Evolutionary conservation across 2,888 invertebrate species (phyloP).

Genomic region (Leucophenga montana): DNA sequence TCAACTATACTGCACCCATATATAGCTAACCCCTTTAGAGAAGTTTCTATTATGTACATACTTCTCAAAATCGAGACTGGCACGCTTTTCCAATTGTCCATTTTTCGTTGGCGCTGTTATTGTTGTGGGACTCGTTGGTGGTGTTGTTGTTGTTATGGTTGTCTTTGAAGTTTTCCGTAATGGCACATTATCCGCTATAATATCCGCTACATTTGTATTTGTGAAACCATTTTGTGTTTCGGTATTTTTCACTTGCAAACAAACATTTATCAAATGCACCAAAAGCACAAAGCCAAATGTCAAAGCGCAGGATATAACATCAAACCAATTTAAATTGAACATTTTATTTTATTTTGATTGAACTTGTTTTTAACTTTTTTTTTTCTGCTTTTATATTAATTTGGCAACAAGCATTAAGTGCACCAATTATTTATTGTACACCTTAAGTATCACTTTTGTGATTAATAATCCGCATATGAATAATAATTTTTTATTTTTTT

Average conservation of each 20-base stretch:
- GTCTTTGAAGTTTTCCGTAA: constrained; percentile 15
- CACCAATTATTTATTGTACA: constrained; percentile 5
- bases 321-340: constrained; percentile 64
- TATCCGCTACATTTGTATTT: too few species aligned
- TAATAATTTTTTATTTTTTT: constrained; percentile 4
- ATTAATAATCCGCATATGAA: background rate
- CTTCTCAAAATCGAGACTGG: constrained; percentile 64
- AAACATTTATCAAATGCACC: constrained; percentile 59
- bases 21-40: too few species aligned
- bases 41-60: too few species aligned
- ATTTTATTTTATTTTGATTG: constrained; percentile 34
- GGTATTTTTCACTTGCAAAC: constrained; percentile 49
- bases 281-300: constrained; percentile 52
- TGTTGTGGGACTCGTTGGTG: constrained; percentile 25
- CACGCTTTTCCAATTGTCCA: constrained; percentile 61
- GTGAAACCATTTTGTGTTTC: too few species aligned
- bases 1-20: too few species aligned
- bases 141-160: constrained; percentile 29
- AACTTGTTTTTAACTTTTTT: background rate
- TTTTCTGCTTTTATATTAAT: background rate
- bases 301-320: constrained; percentile 57
- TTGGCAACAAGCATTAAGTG: constrained; percentile 7
- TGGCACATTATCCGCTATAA: background rate
- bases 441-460: constrained; percentile 20
- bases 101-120: constrained; percentile 34